Evolutionary conservation across 2,113 vertebrate genomes (phyloP).

Genomic region (Scolopax mira): DNA sequence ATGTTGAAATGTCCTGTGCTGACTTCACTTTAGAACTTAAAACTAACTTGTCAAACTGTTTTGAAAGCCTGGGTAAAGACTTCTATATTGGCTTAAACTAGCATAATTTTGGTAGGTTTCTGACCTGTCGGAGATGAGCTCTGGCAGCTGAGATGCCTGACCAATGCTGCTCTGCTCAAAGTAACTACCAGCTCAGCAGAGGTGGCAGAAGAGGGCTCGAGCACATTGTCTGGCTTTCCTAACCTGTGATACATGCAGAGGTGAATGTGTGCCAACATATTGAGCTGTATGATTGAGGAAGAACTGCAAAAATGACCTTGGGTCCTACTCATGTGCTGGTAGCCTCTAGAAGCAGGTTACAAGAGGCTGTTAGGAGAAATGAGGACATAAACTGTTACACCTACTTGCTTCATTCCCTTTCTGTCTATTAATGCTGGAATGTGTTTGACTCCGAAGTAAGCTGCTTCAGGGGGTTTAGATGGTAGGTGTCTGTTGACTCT

Average conservation of each 20-base stretch:
- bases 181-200: background rate
- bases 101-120: background rate
- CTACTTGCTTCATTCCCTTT: background rate
- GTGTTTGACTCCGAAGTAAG: background rate
- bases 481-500: background rate
- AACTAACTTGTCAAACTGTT: background rate
- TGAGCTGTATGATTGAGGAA: background rate
- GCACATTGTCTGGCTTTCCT: background rate
- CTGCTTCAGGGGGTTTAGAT: background rate
- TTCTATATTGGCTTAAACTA: background rate
- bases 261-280: background rate
- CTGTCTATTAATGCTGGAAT: background rate
- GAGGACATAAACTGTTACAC: background rate
- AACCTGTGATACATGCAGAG: background rate
- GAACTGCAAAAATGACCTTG: background rate
- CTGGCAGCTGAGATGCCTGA: background rate
- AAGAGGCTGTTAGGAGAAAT: background rate
- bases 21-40: background rate
- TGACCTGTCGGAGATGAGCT: background rate
- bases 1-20: background rate
- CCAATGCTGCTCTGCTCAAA: background rate
- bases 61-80: background rate
- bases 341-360: background rate
- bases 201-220: background rate
- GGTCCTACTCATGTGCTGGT: fast-evolving